Base-by-base conservation (phyloP, 2,113 vertebrate species). In the Porphyrio hochstetteri region DNA sequence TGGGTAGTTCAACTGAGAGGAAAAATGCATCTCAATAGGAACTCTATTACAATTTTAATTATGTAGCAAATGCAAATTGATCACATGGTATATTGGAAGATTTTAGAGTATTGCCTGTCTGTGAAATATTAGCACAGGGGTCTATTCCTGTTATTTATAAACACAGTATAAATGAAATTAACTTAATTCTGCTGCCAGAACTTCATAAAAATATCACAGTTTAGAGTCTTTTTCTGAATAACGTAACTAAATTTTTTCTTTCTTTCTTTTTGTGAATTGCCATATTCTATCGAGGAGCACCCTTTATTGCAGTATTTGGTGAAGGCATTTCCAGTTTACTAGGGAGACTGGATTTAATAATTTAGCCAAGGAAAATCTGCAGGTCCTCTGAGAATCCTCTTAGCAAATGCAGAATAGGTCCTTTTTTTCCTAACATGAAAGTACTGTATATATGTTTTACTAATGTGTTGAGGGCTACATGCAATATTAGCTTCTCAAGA, bases 281-380 rank as follows among this genome's bases (percentile, higher is more conserved):
- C 3, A 1, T 72, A 91, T 84, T 91, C 48, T n/a, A 18, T 11
- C 71, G 63, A 91, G 33, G 7, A 81, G 2, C 24, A 81, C 9
- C 67, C 40, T 96, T 94, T 90, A 91, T 83, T 65, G 90, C 44
- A 68, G 46, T 60, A 33, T 57, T 94, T 86, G 69, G 72, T 59
- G 88, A 71, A 89, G 40, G 64, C 10, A 86, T 89, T 95, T 90
- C 36, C 38, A 94, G 44, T 94, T 97, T 88, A 93, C 93, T 91
- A 70, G 93, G 93, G 44, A 91, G 55, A 42, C 29, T 36, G 11
- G 61, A 86, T 93, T 90, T 92, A 95, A 91, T 92, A 63, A 92
- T 96, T 95, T 93, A 61, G 33, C 75, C 75, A 94, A 94, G 67
- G 89, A 92, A 36, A 76, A 55, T 33, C 35, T 74, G 5, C 55